These are phyloP conservation scores for Pipistrellus pipistrellus DNA, from an alignment of 2,797 vertebrate genomes.

Conservation along the genomic window DNA sequence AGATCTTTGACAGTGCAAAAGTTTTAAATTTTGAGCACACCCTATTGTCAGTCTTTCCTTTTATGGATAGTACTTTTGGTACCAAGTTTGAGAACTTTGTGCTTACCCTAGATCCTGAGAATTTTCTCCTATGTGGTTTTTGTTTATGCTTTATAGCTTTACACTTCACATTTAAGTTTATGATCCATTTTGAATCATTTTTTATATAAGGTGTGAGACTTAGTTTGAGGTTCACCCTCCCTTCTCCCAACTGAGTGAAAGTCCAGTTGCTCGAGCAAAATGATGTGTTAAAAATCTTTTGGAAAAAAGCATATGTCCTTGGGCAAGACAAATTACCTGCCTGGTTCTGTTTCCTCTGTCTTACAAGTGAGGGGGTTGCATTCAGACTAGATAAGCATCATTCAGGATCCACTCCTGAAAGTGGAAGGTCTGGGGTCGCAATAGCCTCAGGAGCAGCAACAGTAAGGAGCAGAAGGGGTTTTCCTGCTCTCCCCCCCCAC, in stretches of 20 bases:
- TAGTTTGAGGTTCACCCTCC: not conserved
- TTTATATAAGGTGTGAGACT: not conserved
- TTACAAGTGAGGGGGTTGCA: not conserved
- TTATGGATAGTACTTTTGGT: not conserved
- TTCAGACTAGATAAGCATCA: not conserved
- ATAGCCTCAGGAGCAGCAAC: not conserved
- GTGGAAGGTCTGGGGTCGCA: not conserved
- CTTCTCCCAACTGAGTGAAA: not conserved
- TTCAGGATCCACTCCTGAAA: not conserved
- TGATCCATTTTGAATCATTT: not conserved
- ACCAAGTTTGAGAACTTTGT: not conserved
- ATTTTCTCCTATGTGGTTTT: not conserved
- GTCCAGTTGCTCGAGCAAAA: not conserved
- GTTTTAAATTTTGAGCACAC: slow-evolving; percentile 2
- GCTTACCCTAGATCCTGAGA: not conserved
- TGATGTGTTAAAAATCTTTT: slow-evolving; percentile 31
- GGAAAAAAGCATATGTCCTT: not conserved
- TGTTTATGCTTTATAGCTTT: not conserved
- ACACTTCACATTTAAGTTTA: not conserved
- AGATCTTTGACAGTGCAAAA: not conserved
- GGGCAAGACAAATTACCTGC: not conserved
- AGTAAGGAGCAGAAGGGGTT: not conserved
- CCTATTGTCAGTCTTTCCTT: not conserved
- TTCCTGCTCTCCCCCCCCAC: no score
- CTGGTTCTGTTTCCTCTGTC: not conserved